Conservation (phyloP, 2,113 vertebrate species). For the Xyrauchen texanus region DNA sequence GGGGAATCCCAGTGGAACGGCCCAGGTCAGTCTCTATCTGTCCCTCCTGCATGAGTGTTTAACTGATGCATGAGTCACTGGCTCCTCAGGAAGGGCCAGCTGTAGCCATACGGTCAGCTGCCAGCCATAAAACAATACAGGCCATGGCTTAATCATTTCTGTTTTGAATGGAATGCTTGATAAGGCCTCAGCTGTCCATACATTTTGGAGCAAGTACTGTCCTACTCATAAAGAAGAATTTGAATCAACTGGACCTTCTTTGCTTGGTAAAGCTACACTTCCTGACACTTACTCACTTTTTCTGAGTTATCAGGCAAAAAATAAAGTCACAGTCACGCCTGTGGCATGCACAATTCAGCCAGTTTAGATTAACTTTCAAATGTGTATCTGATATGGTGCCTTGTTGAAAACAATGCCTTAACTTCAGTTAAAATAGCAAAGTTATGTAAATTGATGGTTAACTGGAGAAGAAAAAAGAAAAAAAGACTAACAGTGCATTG, state of each 20-base stretch:
- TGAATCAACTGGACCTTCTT: neutral
- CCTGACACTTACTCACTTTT: neutral
- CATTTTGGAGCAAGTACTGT: neutral
- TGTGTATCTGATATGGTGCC: neutral
- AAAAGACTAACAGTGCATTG: neutral
- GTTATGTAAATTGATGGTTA: neutral
- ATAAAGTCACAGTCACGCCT: neutral
- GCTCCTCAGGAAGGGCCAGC: slow-evolving; percentile 21
- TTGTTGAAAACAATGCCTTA: slow-evolving; percentile 8
- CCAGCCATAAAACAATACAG: slow-evolving; percentile 8
- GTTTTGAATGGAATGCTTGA: neutral
- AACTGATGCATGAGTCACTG: slow-evolving; percentile 29
- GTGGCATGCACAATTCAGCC: neutral
- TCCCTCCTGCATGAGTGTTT: slow-evolving; percentile 18
- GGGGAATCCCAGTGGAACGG: slow-evolving; percentile 74
- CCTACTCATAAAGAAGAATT: neutral
- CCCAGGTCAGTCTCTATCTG: slow-evolving; percentile 80
- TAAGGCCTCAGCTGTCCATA: neutral
- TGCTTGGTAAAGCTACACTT: neutral
- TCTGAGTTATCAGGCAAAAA: neutral
- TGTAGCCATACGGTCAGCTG: neutral
- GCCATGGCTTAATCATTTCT: neutral
- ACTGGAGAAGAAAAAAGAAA: neutral
- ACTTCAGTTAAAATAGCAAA: neutral
- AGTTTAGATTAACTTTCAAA: neutral